Percentiles rank a stretch among this genome's conserved stretches.
These are phyloP conservation scores for Psilopsiagon aurifrons DNA, from an alignment of 2,113 vertebrate genomes.

Conservation along the genomic window DNA sequence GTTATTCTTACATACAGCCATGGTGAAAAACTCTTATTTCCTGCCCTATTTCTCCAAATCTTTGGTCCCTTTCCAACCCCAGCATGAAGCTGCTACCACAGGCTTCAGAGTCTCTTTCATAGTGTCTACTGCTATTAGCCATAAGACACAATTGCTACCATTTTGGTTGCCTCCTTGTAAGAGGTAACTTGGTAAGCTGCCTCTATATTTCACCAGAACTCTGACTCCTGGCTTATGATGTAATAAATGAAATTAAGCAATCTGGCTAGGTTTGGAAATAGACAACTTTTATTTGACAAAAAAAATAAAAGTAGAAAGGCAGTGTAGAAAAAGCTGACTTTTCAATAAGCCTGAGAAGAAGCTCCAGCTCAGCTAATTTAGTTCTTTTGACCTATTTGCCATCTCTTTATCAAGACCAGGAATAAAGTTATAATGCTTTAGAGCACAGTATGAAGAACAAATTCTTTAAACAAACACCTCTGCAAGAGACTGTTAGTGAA, in stretches of 20 bases:
- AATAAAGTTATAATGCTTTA: not conserved
- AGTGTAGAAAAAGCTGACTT: not conserved
- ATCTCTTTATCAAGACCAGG: not conserved
- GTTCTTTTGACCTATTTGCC: not conserved
- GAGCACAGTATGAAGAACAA: not conserved
- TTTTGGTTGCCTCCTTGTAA: not conserved
- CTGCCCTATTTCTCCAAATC: not conserved
- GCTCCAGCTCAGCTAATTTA: not conserved
- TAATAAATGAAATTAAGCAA: not conserved
- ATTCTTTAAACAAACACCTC: not conserved
- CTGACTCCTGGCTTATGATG: not conserved
- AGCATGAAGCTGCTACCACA: not conserved
- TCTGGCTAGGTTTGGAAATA: not conserved
- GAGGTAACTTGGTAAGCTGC: not conserved
- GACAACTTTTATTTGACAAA: not conserved
- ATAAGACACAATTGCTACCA: not conserved
- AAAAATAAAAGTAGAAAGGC: not conserved
- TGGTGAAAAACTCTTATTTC: not conserved
- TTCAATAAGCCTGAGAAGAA: not conserved
- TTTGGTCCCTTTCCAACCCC: not conserved
- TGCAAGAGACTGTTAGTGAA: not conserved
- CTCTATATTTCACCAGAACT: not conserved
- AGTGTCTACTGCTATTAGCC: not conserved
- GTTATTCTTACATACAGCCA: not conserved
- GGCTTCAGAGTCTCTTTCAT: not conserved